Evolutionary conservation across 2,113 vertebrate species (phyloP), one percentile per base, ranked within the genome.

Genomic region (Nesoenas mayeri): DNA sequence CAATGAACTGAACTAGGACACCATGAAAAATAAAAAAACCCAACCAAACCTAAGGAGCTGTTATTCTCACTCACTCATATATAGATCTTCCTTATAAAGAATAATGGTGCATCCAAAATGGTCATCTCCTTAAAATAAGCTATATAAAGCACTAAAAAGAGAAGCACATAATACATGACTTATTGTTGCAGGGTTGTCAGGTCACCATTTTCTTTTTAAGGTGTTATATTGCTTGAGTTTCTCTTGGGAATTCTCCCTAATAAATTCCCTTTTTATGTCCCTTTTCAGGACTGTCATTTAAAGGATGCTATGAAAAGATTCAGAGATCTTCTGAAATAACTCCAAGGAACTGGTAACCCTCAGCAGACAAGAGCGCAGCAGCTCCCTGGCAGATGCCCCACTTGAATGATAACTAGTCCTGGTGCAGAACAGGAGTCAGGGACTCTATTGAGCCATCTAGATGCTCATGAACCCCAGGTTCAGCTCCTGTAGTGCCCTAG

Each of bases 201-300:
- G 91, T 96, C 87, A 94, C 81, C 32, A 10, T 73, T 92, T 75
- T 9, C 79, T 93, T 96, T 94, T 88, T 67, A 81, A 96, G 77
- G 24, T 88, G 60, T 89, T 95, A 77, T 61, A 87, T 42, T 84
- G 53, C 81, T 88, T 73, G 80, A 94, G 87, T 47, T 86, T 87
- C 87, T 89, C 58, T 84, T 87, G 84, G 77, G 95, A 95, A 97
- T 89, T 86, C 85, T 94, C 74, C 28, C 40, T 54, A 89, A 85
- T 93, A 97, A 97, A 96, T 93, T 89, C 22, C 67, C 40, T 61
- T 92, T 95, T 87, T 77, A 66, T 67, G 48, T 60, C 82, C 51
- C 57, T 90, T 79, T 86, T 67, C 91, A 81, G 62, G 64, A 64
- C 83, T 84, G 91, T 38, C 79, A 96, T 82, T 85, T 90, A 79